Conservation (phyloP, 2,888 invertebrate genomes). For the Aspidiotus destructor region DNA sequence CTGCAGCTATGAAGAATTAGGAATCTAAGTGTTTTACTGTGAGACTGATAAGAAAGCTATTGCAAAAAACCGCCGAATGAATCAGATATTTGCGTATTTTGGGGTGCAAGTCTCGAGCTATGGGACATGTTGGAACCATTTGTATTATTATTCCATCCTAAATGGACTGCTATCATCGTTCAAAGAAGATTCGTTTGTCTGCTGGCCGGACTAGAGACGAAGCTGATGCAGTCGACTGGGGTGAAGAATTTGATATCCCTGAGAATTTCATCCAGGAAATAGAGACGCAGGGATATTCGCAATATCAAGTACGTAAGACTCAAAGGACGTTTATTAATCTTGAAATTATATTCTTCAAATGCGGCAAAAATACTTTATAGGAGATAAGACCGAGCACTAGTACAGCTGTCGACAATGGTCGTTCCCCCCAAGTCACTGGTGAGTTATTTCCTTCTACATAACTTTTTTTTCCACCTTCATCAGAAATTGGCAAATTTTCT, state of each 20-base stretch:
- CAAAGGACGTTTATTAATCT: neutral
- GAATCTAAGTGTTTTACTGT: too few relatives aligned
- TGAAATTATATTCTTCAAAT: neutral
- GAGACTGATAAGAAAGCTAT: too few relatives aligned
- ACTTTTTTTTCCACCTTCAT: too few relatives aligned
- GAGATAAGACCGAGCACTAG: neutral
- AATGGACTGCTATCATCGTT: neutral
- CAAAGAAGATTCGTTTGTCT: slow-evolving; percentile 1
- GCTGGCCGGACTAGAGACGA: neutral
- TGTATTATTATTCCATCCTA: neutral
- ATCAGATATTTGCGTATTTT: too few relatives aligned
- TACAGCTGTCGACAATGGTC: too few relatives aligned
- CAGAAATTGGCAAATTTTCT: too few relatives aligned
- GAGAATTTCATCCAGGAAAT: slow-evolving; percentile 20
- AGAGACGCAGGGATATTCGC: slow-evolving; percentile 17
- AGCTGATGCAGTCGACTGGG: slow-evolving; percentile 5
- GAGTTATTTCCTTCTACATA: too few relatives aligned
- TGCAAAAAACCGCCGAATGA: too few relatives aligned
- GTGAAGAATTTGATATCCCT: slow-evolving; percentile 9
- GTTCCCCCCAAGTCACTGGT: too few relatives aligned
- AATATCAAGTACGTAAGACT: neutral
- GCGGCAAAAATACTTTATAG: neutral
- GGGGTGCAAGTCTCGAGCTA: too few relatives aligned
- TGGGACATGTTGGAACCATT: too few relatives aligned
- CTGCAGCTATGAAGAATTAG: too few relatives aligned